Evolutionary conservation across 2,888 invertebrate genomes (phyloP).

Genomic region (Euzophera pinguis): DNA sequence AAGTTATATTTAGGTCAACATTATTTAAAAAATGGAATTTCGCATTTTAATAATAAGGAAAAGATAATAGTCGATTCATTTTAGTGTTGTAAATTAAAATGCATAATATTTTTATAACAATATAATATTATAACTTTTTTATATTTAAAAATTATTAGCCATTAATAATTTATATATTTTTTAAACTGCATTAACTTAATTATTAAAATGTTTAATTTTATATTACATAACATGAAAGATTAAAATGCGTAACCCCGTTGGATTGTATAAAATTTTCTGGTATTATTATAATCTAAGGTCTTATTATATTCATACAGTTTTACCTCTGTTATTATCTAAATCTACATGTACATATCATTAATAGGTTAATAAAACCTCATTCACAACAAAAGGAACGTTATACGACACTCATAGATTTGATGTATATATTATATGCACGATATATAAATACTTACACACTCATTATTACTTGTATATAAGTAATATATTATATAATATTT

Average conservation of each 20-base stretch:
- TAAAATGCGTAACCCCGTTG: conserved; percentile 56
- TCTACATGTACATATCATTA: conserved; percentile 53
- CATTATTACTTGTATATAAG: conserved; percentile 50
- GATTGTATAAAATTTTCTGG: conserved; percentile 51
- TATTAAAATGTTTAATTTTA: not conserved
- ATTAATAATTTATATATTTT: not conserved
- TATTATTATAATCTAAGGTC: conserved; percentile 44
- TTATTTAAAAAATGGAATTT: conserved; percentile 37
- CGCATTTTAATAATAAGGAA: conserved; percentile 40
- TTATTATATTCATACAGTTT: conserved; percentile 39
- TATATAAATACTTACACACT: conserved; percentile 49
- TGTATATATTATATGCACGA: conserved; percentile 43
- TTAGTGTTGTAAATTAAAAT: not conserved
- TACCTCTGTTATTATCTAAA: conserved; percentile 49
- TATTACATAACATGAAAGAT: conserved; percentile 6
- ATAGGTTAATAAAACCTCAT: conserved; percentile 63
- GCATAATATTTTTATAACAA: not conserved
- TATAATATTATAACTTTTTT: not conserved
- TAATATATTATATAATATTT: conserved; percentile 36
- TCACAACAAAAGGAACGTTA: conserved; percentile 66
- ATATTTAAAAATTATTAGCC: not conserved
- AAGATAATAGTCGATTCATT: not conserved
- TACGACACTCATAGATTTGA: conserved; percentile 59
- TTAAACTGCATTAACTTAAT: not conserved
- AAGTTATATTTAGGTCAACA: conserved; percentile 32